Evolutionary conservation across 2,113 vertebrate species (phyloP).

Genomic region (Engystomops pustulosus): DNA sequence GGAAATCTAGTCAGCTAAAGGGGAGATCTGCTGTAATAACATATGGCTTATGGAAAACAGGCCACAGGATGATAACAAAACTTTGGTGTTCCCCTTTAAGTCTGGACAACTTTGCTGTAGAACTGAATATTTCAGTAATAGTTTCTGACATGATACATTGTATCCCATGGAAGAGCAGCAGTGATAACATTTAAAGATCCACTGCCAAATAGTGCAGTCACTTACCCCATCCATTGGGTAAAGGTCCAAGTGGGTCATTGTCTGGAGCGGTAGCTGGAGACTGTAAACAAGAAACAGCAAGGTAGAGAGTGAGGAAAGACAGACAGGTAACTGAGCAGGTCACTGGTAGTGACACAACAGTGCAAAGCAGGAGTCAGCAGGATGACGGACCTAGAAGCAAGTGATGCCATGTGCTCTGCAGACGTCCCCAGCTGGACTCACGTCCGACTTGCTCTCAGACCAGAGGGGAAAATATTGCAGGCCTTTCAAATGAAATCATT

Average conservation of each 20-base stretch:
- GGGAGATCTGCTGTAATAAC: not conserved
- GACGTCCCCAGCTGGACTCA: conserved; percentile 61
- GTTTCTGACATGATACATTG: too few relatives aligned
- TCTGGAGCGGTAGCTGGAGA: conserved; percentile 40
- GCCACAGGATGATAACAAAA: not conserved
- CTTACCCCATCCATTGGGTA: conserved; percentile 98
- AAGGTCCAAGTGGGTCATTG: conserved; percentile 89
- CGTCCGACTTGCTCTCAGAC: conserved; percentile 89
- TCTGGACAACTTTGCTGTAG: not conserved
- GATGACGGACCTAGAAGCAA: not conserved
- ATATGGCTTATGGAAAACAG: not conserved
- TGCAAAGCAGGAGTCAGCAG: not conserved
- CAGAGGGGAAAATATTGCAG: conserved; percentile 83
- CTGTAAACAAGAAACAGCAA: conserved; percentile 35
- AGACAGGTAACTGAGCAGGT: conserved; percentile 43
- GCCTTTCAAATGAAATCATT: conserved; percentile 98
- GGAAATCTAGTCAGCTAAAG: not conserved
- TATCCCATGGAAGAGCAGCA: not conserved
- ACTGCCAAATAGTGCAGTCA: not conserved
- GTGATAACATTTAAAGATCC: not conserved
- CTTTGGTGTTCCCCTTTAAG: not conserved
- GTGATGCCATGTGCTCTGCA: conserved; percentile 68
- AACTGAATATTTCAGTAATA: not conserved
- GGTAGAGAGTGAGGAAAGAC: conserved; percentile 20
- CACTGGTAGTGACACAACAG: conserved; percentile 16